Percentiles rank a stretch among this genome's conserved stretches.
Evolutionary conservation across 2,888 invertebrate genomes (phyloP).

Genomic region (Xylocampa areola): DNA sequence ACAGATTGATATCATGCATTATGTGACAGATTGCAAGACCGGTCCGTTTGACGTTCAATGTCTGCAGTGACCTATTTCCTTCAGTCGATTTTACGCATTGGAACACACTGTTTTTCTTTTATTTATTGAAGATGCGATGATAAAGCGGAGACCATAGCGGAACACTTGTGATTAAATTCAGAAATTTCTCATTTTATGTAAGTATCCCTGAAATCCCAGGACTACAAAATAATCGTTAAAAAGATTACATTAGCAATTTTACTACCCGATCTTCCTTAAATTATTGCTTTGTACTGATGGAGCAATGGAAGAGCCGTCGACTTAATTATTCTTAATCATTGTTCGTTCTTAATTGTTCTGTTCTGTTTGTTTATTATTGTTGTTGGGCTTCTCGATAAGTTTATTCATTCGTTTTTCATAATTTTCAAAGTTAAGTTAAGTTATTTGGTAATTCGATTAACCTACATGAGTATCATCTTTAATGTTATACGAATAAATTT

Average conservation of each 20-base stretch:
- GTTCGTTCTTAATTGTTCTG: neutral
- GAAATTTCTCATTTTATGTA: slow-evolving; percentile 31
- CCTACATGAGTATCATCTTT: too few relatives aligned
- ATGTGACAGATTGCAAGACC: slow-evolving; percentile 32
- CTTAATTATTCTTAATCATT: neutral
- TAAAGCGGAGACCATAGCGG: neutral
- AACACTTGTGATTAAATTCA: slow-evolving; percentile 14
- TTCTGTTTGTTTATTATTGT: neutral
- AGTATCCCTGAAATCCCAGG: slow-evolving; percentile 9
- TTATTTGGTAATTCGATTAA: neutral
- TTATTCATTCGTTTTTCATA: too few relatives aligned
- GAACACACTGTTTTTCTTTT: slow-evolving; percentile 20
- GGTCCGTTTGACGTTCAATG: slow-evolving; percentile 11
- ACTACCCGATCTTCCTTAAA: slow-evolving; percentile 17
- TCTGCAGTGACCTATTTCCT: slow-evolving; percentile 31
- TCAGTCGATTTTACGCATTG: slow-evolving; percentile 20
- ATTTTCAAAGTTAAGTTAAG: too few relatives aligned
- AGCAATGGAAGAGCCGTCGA: neutral
- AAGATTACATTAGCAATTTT: slow-evolving; percentile 35
- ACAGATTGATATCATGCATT: slow-evolving; percentile 51
- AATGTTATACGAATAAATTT: neutral
- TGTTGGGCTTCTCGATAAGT: too few relatives aligned
- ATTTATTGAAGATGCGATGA: slow-evolving; percentile 30
- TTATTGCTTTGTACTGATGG: slow-evolving; percentile 25
- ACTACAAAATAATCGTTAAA: slow-evolving; percentile 25